Base-by-base conservation (phyloP, 1,140 invertebrate genomes). In the Sycophaga agraensis region DNA sequence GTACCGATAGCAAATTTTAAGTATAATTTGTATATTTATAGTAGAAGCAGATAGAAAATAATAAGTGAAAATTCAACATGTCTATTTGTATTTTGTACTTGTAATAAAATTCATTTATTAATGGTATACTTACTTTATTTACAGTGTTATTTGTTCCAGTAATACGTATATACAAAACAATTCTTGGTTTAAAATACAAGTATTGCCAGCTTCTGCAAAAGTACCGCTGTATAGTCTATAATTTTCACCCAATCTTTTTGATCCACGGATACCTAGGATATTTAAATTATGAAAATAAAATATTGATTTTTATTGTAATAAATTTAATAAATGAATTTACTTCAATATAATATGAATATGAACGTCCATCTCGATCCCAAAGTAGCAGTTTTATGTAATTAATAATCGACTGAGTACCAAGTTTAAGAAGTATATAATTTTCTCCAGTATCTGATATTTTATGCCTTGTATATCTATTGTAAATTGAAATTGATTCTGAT, bases 281-380 rank as follows among this genome's bases (percentile, higher is more conserved):
- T 16, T n/a, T 9, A 46, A 58, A 66, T n/a, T 49, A 45, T 55
- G 59, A 60, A 62, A 22, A 48, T 40, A 34, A 31, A 31, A 31
- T 31, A 31, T 31, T 31, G 11, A 31, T 31, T 31, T 31, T 31
- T 6, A n/a, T n/a, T n/a, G 19, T 19, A 42, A 4, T 26, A 24
- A 39, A 24, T 51, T n/a, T 51, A 51, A 39, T 24, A 42, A 51
- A 9, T 8, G 16, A 39, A 26, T n/a, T 66, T 64, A 80, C 78
- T 79, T 99, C 96, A 62, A 99, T 89, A 72, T 89, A 98, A 79
- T 99, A 99, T 0, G 94, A 96, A 82, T 98, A 98, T 2, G 94
- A 95, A 61, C 95, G 88, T 72, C 88, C 85, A 80, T 98, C 96
- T 68, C 89, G 84, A 82, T 99, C 96, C 96, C 96, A 98, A 0